These are phyloP conservation scores for Ricordea florida DNA, from an alignment of 92 coral and sea anemone species.

Conservation along the genomic window DNA sequence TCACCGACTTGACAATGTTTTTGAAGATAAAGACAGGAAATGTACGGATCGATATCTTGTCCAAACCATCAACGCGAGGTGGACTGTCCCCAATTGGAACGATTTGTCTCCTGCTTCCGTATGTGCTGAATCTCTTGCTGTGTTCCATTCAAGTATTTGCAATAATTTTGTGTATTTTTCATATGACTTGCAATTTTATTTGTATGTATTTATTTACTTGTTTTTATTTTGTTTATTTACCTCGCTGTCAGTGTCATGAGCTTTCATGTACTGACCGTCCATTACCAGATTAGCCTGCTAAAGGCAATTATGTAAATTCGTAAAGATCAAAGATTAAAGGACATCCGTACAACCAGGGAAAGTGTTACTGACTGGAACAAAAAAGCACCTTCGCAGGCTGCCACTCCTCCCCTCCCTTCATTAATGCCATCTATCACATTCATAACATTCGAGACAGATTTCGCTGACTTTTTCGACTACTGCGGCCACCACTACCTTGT, in stretches of 20 bases:
- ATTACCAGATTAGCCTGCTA: no score
- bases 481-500: conserved; percentile 35
- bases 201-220: no score
- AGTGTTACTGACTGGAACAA: conserved; percentile 42
- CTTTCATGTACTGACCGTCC: no score
- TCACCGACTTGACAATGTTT: background rate
- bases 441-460: conserved; percentile 62
- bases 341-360: conserved; percentile 13
- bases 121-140: background rate
- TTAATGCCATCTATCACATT: conserved; percentile 62
- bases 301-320: no score
- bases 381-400: conserved; percentile 44
- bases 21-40: background rate
- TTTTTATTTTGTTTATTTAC: no score
- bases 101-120: background rate
- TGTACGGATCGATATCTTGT: background rate
- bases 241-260: no score
- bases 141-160: background rate
- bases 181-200: no score
- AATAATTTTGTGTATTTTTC: background rate
- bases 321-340: no score
- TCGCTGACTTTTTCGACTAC: conserved; percentile 38
- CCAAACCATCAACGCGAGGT: background rate
- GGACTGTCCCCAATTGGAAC: background rate
- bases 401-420: conserved; percentile 25